A percentile compares a stretch with the other conserved stretches of the same genome.
Conservation (phyloP, 2,888 invertebrate species). For the Ellobium chinense region DNA sequence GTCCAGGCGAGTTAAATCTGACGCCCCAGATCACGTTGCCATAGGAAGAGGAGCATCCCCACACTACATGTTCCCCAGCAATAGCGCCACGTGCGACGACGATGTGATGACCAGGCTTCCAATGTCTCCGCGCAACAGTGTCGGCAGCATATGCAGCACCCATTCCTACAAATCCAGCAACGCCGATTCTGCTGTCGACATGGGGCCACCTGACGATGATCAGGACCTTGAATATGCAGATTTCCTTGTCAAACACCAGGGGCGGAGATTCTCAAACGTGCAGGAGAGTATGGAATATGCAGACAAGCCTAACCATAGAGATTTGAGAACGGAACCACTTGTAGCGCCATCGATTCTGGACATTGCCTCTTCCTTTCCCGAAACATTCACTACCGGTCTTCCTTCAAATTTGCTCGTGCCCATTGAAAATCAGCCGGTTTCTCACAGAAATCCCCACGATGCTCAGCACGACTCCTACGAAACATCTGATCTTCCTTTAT, state of each 20-base stretch:
- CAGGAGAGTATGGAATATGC: background rate
- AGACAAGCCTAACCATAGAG: background rate
- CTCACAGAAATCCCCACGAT: background rate
- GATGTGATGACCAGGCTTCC: background rate
- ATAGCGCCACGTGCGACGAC: background rate
- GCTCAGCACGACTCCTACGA: too few species aligned
- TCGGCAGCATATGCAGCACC: constrained; percentile 63
- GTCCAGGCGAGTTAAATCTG: background rate
- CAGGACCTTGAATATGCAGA: constrained; percentile 28
- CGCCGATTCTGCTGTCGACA: constrained; percentile 70
- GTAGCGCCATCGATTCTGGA: background rate
- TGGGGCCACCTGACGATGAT: constrained; percentile 67
- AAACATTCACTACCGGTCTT: background rate
- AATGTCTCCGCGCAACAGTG: constrained; percentile 55
- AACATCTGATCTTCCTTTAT: background rate
- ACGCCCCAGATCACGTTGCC: background rate
- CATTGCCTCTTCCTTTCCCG: background rate
- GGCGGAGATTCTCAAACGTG: background rate
- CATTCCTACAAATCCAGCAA: constrained; percentile 66
- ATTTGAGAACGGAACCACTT: background rate
- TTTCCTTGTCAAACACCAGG: background rate
- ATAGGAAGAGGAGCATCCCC: constrained; percentile 5
- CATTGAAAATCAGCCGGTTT: background rate
- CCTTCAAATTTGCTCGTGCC: background rate
- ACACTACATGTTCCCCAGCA: constrained; percentile 28